phyloP scores from a whole-genome alignment of 2,888 invertebrate genomes.

The Parascotia fuliginaria region DNA sequence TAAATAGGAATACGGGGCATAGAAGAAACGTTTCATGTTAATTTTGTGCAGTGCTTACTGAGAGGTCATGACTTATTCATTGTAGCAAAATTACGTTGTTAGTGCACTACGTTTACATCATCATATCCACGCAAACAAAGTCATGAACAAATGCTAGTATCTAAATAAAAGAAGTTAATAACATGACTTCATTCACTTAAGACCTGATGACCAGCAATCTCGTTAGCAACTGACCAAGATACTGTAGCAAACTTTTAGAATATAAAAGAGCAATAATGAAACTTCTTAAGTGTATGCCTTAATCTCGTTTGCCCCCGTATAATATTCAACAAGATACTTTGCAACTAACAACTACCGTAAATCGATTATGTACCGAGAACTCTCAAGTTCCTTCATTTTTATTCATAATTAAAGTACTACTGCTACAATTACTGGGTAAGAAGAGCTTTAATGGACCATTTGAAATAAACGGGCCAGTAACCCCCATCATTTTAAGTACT shows the following conservation, averaged over 20 bases:
- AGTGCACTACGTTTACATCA: no score
- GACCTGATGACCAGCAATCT: not conserved
- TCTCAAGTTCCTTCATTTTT: slow-evolving; percentile 8
- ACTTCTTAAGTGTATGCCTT: not conserved
- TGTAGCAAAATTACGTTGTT: no score
- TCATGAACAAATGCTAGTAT: no score
- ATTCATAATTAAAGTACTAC: slow-evolving; percentile 7
- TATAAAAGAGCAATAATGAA: not conserved
- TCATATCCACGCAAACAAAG: no score
- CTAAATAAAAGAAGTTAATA: no score
- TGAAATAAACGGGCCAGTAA: slow-evolving; percentile 8
- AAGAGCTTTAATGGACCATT: slow-evolving; percentile 15
- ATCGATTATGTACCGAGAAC: slow-evolving; percentile 8
- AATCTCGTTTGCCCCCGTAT: not conserved
- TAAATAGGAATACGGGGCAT: no score
- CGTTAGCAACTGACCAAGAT: not conserved
- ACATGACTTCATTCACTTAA: no score
- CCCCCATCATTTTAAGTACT: slow-evolving; percentile 3
- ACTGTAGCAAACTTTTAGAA: not conserved
- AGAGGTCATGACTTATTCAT: no score
- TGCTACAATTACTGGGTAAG: slow-evolving; percentile 8
- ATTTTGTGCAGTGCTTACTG: no score
- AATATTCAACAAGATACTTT: slow-evolving; percentile 4
- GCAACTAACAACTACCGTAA: slow-evolving; percentile 1
- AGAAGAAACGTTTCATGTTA: no score